phyloP scores from a whole-genome alignment of 2,888 invertebrate genomes.

The Drosophila nigricruria region DNA sequence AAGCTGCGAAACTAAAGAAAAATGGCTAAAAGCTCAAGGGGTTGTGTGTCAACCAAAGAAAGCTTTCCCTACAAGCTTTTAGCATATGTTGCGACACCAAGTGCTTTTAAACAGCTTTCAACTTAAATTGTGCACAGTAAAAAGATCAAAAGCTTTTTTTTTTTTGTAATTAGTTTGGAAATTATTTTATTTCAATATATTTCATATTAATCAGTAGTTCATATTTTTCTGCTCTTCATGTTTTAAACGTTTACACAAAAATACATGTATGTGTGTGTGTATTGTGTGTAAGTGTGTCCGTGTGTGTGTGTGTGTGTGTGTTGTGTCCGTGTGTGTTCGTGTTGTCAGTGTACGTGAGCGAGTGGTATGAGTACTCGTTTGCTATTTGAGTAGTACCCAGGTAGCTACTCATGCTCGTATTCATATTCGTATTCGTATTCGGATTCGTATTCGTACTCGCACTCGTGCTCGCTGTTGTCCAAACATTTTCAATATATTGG shows the following conservation, averaged over 20 bases:
- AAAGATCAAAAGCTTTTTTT: background rate
- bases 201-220: constrained; percentile 77
- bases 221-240: constrained; percentile 61
- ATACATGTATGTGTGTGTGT: constrained; percentile 51
- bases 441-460: constrained; percentile 14
- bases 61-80: background rate
- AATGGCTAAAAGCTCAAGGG: background rate
- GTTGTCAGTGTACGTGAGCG: constrained; percentile 17
- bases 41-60: background rate
- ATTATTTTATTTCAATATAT: constrained; percentile 79
- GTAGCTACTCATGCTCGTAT: constrained; percentile 11
- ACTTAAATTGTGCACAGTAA: background rate
- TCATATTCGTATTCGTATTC: constrained; percentile 8
- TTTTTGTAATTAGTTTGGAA: constrained; percentile 65
- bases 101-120: background rate
- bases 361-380: constrained; percentile 32
- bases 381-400: constrained; percentile 9
- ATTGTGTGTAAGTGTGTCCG: constrained; percentile 24
- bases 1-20: background rate
- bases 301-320: constrained; percentile 19
- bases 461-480: constrained; percentile 30
- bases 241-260: constrained; percentile 74
- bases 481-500: constrained; percentile 40
- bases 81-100: background rate
- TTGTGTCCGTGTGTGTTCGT: constrained; percentile 11